Evolutionary conservation across 1,140 invertebrate genomes (phyloP), one percentile per base, ranked within the genome.

Genomic region (Colletes latitarsis): DNA sequence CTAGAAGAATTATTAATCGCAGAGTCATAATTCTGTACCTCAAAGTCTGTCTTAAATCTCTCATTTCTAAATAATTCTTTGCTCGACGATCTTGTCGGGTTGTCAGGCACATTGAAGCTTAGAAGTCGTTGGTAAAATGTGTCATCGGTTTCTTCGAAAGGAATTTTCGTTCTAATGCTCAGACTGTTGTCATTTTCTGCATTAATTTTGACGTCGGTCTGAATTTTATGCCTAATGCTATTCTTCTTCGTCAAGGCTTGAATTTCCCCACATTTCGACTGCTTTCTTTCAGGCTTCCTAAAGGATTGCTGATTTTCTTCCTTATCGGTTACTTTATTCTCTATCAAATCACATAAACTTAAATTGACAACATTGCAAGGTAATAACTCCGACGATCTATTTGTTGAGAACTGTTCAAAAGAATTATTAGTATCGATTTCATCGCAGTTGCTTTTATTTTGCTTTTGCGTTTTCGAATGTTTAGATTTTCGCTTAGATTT

Each of bases 281-380:
- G 46, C 21, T 15, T 17, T 12, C 30, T 21, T 15, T 49, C 60
- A 14, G 17, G 6, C 14, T 46, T 66, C 0, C 52, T 10, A 0
- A 14, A 9, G 12, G 19, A 21, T 10, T 75, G 49, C 46, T 52
- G 80, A 74, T n/a, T 57, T 17, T 43, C 15, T 12, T 67, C 77
- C 1, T 30, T 17, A 1, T 71, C 53, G 17, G 15, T n/a, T 3
- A 15, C 39, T 6, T 39, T 39, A 57, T 52, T 14, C 14, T n/a
- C n/a, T 0, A 4, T 21, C 21, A 19, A 9, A n/a, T 75, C 43
- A 0, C 12, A n/a, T 1, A 80, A 19, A 17, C 14, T 74, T 30
- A 80, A n/a, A 14, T 75, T 75, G 2, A 80, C 41, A 8, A 75
- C 4, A 10, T 75, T 80, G n/a, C 71, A 80, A 10, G 52, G 21